Evolutionary conservation across 2,888 invertebrate species (phyloP), one percentile per base, ranked within the genome.

Genomic region (Trichogramma evanescens): DNA sequence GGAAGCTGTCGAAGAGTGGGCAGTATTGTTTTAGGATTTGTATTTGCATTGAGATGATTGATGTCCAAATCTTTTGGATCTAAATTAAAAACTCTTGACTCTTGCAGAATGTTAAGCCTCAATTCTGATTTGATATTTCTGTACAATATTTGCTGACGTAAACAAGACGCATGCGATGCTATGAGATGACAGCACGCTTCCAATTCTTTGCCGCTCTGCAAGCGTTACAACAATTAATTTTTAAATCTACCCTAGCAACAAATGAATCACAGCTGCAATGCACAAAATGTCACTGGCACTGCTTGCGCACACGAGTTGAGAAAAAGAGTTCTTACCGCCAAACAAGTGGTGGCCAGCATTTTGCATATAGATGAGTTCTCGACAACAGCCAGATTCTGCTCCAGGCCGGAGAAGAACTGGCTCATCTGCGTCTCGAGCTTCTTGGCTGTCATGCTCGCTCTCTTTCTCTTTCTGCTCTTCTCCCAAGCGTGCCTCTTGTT

Each of bases 81-180:
- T 8, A 76, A 66, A 40, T 72, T 74, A 39, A 65, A 66, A 8
- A 63, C 54, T 56, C 68, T 65, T 7, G 64, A 57, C 2, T 57
- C 55, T 1, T 62, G 43, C 4, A 63, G 45, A 51, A 70, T 38
- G 48, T 66, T 54, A 13, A 66, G 66, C 5, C 71, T 65, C 41
- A 72, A 43, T 58, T 70, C 63, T 1, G 66, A 69, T 65, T 77
- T 78, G 1, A 66, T 42, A 54, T 61, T 69, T 54, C 75, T 72
- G 10, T 74, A 70, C 42, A 71, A 61, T 45, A 74, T 67, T 57
- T 74, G 74, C 43, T 73, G 73, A 13, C 74, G 68, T 13, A 76
- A 67, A 60, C 72, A 68, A 45, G 70, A 67, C 1, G 75, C 71
- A 56, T 77, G 77, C 0, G 77, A 72, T 64, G 74, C 74, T 5